A percentile compares a stretch with the other conserved stretches of the same genome.
Evolutionary conservation across 1,140 invertebrate species (phyloP).

Genomic region (Caerostris darwini): DNA sequence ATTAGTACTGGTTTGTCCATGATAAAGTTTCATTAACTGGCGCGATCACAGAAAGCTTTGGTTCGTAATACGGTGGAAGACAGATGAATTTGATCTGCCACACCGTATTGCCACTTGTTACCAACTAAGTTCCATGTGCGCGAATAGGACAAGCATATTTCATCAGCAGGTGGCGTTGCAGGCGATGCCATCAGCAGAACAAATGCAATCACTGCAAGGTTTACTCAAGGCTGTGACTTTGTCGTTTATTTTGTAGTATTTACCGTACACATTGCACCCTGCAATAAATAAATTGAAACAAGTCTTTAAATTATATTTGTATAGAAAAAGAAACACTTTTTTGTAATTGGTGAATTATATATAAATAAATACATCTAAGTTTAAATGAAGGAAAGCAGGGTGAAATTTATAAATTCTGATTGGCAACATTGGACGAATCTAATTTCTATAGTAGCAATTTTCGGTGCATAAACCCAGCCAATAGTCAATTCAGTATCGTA

Average conservation of each 20-base stretch:
- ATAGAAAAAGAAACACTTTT: too few relatives aligned
- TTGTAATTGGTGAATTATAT: too few relatives aligned
- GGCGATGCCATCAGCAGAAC: slow-evolving; percentile 91
- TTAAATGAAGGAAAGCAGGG: too few relatives aligned
- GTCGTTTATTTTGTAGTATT: slow-evolving; percentile 92
- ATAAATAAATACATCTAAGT: too few relatives aligned
- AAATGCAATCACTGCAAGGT: slow-evolving; percentile 91
- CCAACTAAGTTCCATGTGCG: background rate
- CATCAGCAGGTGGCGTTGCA: slow-evolving; percentile 72
- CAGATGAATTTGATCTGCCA: background rate
- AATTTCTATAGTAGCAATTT: background rate
- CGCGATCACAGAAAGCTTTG: slow-evolving; percentile 25
- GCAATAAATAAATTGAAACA: slow-evolving; percentile 82
- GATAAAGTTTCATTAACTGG: background rate
- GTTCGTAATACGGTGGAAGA: background rate
- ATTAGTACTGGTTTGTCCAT: background rate
- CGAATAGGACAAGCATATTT: background rate
- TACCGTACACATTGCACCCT: slow-evolving; percentile 95
- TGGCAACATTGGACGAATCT: too few relatives aligned
- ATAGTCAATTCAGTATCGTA: too few relatives aligned
- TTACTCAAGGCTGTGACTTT: slow-evolving; percentile 92
- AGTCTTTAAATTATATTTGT: too few relatives aligned
- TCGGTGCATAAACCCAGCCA: too few relatives aligned
- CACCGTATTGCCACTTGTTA: background rate
- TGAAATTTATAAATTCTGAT: too few relatives aligned